Conservation (phyloP, 1,140 invertebrate genomes). For the Drosophila kikkawai region DNA sequence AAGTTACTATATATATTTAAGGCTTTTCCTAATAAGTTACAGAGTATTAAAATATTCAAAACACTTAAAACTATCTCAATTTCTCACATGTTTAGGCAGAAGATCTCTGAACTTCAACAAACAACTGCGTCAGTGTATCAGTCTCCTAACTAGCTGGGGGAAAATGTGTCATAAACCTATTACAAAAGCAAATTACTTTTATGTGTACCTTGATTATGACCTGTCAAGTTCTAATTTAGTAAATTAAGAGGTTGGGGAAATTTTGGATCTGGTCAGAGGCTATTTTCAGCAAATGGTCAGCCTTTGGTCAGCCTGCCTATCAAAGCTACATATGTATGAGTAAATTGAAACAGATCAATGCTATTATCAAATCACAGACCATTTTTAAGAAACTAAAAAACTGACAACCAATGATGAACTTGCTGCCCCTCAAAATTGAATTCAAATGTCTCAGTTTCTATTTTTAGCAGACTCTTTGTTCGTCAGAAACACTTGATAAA, state of each 20-base stretch:
- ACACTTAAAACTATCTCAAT: not conserved
- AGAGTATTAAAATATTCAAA: not conserved
- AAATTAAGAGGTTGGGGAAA: not conserved
- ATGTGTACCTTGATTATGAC: constrained; percentile 11
- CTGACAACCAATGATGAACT: constrained; percentile 2
- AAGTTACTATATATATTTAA: not conserved
- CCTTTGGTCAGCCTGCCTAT: not conserved
- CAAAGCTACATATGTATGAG: not conserved
- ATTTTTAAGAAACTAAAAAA: constrained; percentile 2
- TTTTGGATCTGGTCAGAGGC: constrained; percentile 11
- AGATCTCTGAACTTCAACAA: constrained; percentile 15
- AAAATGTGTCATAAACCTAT: constrained; percentile 34
- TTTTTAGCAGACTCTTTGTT: constrained; percentile 20
- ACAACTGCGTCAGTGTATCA: constrained; percentile 4
- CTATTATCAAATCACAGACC: constrained; percentile 12
- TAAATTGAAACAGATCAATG: constrained; percentile 4
- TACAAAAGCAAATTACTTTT: constrained; percentile 10
- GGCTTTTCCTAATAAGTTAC: not conserved
- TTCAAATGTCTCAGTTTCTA: constrained; percentile 30
- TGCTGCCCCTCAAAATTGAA: not conserved
- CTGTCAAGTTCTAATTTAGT: constrained; percentile 25
- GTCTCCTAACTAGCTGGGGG: constrained; percentile 18
- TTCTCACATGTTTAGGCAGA: not conserved
- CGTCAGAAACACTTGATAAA: constrained; percentile 15
- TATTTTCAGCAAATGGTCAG: constrained; percentile 28